Evolutionary conservation across 1,140 invertebrate genomes (phyloP).

Genomic region (Drosophila athabasca): DNA sequence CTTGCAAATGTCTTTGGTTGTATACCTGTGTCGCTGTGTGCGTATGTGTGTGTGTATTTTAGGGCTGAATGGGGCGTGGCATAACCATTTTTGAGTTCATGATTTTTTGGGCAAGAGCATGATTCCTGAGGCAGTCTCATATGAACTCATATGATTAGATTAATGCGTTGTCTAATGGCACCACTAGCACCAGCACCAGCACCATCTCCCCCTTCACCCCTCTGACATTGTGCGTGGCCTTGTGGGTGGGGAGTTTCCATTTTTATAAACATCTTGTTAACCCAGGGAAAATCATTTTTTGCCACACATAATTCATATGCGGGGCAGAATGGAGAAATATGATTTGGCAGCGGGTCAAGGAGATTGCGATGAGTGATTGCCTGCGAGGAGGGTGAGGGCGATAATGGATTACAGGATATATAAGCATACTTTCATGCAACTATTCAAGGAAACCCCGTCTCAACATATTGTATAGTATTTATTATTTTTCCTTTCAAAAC

Average conservation of each 20-base stretch:
- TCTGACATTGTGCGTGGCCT: constrained; percentile 25
- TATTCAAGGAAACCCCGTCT: too few relatives aligned
- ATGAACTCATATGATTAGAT: constrained; percentile 72
- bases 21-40: constrained; percentile 1
- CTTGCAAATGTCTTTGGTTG: constrained; percentile 67
- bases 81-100: constrained; percentile 69
- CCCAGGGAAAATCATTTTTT: constrained; percentile 12
- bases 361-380: background rate
- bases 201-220: background rate
- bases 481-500: too few relatives aligned
- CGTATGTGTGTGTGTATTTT: background rate
- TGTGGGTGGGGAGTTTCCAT: constrained; percentile 40
- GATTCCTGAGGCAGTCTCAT: constrained; percentile 22
- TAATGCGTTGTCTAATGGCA: constrained; percentile 77
- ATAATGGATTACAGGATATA: too few relatives aligned
- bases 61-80: background rate
- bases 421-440: too few relatives aligned
- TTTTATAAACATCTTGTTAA: constrained; percentile 52
- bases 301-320: background rate
- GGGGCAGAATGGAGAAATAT: constrained; percentile 10
- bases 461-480: too few relatives aligned
- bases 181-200: constrained; percentile 5
- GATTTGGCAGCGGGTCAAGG: constrained; percentile 41
- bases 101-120: constrained; percentile 44
- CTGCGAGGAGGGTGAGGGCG: too few relatives aligned